These are phyloP conservation scores for Neofelis nebulosa DNA, from an alignment of 2,113 vertebrate species.

Conservation along the genomic window DNA sequence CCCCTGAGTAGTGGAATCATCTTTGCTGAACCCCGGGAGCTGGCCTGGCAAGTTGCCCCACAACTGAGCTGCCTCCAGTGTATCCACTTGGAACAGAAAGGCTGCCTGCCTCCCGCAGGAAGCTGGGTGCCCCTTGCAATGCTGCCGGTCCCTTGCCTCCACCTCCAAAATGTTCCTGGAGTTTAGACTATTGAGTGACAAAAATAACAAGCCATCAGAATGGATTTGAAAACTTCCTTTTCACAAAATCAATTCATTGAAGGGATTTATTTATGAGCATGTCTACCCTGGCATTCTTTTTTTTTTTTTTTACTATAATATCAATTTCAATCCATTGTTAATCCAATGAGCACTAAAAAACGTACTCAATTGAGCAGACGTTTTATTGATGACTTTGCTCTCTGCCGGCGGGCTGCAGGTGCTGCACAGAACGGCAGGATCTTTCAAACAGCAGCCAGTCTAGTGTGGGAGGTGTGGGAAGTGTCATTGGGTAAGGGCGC, in stretches of 20 bases:
- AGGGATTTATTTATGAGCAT: background rate
- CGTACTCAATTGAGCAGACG: no score
- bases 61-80: background rate
- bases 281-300: background rate
- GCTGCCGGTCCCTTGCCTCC: no score
- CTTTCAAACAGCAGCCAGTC: rapidly evolving
- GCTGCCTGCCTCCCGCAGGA: background rate
- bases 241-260: background rate
- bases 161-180: background rate
- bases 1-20: rapidly evolving
- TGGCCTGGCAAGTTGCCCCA: background rate
- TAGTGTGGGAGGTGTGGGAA: rapidly evolving
- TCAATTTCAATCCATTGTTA: background rate
- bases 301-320: background rate
- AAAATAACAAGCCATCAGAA: background rate
- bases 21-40: background rate
- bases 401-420: background rate
- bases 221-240: background rate
- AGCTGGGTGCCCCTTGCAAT: rapidly evolving
- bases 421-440: rapidly evolving
- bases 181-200: background rate
- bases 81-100: background rate
- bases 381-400: background rate
- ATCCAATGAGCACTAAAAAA: background rate
- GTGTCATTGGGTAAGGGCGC: rapidly evolving